Percentiles rank a stretch among this genome's conserved stretches.
Conservation (phyloP, 1,140 invertebrate species). For the Cryptotermes secundus region DNA sequence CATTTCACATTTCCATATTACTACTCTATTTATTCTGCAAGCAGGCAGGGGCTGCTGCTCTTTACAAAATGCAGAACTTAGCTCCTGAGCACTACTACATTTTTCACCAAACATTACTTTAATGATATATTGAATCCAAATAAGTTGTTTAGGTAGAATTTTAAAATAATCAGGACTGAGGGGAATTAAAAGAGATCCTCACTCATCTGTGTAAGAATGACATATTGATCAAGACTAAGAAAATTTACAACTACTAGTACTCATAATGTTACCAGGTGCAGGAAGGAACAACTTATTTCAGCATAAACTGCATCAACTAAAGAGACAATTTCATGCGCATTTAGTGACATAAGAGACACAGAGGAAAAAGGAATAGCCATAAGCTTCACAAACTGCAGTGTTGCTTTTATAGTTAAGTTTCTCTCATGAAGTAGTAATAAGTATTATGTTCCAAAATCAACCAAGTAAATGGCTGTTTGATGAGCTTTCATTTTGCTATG, state of each 20-base stretch:
- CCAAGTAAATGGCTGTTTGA: background rate
- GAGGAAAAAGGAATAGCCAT: background rate
- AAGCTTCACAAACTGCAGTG: background rate
- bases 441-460: slow-evolving; percentile 10
- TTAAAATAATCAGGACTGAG: background rate
- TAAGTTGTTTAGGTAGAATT: background rate
- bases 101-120: slow-evolving; percentile 1
- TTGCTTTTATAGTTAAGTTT: slow-evolving; percentile 8
- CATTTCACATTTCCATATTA: background rate
- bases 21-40: background rate
- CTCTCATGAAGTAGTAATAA: slow-evolving; percentile 6
- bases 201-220: background rate
- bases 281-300: background rate
- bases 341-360: background rate
- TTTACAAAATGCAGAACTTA: slow-evolving; percentile 24
- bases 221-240: background rate
- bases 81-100: background rate
- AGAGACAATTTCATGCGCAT: background rate
- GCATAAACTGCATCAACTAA: background rate
- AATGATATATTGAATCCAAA: background rate
- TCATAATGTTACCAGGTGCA: background rate
- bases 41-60: slow-evolving; percentile 31
- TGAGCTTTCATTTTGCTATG: slow-evolving; percentile 3
- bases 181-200: background rate
- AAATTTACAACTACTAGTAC: background rate